Conservation (phyloP, 2,113 vertebrate genomes). For the Blennius ocellaris region DNA sequence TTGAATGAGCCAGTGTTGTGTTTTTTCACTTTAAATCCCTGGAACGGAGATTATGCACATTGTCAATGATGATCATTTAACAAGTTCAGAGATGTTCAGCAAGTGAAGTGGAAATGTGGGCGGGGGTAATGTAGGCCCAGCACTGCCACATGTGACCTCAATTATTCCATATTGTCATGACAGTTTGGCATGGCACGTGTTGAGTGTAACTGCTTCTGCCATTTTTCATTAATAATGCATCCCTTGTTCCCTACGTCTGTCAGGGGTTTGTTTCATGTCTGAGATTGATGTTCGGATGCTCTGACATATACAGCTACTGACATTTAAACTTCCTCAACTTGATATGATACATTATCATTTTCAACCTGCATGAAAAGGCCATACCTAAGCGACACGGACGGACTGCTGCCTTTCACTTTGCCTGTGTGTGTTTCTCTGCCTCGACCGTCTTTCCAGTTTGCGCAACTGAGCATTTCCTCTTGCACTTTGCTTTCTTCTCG, state of each 20-base stretch:
- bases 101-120: constrained; percentile 31
- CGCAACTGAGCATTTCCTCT: constrained; percentile 3
- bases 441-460: constrained; percentile 10
- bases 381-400: constrained; percentile 7
- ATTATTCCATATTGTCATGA: constrained; percentile 64
- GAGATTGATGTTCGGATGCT: constrained; percentile 38
- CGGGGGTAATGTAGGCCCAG: constrained; percentile 36
- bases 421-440: neutral
- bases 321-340: constrained; percentile 66
- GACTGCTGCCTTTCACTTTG: neutral
- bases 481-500: constrained; percentile 16
- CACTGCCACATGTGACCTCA: constrained; percentile 61
- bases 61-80: constrained; percentile 41
- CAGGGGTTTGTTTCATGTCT: constrained; percentile 41
- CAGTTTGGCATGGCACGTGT: constrained; percentile 52
- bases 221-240: constrained; percentile 73
- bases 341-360: constrained; percentile 59
- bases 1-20: neutral
- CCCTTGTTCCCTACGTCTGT: constrained; percentile 41
- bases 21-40: neutral
- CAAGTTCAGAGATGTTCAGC: constrained; percentile 35
- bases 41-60: constrained; percentile 7
- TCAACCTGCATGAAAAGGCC: constrained; percentile 44
- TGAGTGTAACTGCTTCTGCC: constrained; percentile 50
- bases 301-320: constrained; percentile 66